These are phyloP conservation scores for Alloplasta piceator DNA, from an alignment of 2,888 invertebrate genomes.

Conservation along the genomic window DNA sequence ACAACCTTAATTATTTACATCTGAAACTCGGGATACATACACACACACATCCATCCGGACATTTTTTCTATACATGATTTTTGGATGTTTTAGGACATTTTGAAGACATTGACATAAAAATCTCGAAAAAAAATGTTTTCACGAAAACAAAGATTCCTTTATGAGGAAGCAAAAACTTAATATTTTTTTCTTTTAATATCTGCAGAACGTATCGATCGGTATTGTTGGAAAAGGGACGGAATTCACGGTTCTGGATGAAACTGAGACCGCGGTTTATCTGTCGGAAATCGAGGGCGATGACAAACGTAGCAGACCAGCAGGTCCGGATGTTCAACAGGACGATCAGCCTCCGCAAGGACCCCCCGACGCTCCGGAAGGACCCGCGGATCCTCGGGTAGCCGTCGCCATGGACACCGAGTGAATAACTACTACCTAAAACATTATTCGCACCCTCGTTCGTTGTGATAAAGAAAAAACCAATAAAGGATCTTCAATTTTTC, in stretches of 20 bases:
- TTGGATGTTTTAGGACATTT: no score
- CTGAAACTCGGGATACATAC: no score
- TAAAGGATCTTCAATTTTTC: slow-evolving; percentile 39
- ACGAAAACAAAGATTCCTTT: no score
- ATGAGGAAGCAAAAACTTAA: neutral
- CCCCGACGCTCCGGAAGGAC: slow-evolving; percentile 81
- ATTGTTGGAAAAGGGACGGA: slow-evolving; percentile 94
- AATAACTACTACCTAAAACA: slow-evolving; percentile 68
- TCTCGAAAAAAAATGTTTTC: no score
- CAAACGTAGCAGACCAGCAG: slow-evolving; percentile 80
- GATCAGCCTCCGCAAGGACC: slow-evolving; percentile 80
- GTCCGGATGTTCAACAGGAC: slow-evolving; percentile 77
- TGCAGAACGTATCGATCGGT: slow-evolving; percentile 95
- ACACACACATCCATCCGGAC: neutral
- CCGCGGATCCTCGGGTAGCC: slow-evolving; percentile 83
- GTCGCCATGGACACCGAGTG: slow-evolving; percentile 84
- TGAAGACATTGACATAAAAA: no score
- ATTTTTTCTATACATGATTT: no score
- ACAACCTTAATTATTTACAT: no score
- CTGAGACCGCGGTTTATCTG: slow-evolving; percentile 87
- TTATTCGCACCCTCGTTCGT: slow-evolving; percentile 45
- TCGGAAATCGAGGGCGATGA: slow-evolving; percentile 86
- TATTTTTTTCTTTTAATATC: slow-evolving; percentile 47
- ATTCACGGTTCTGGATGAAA: slow-evolving; percentile 92
- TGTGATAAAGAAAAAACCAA: slow-evolving; percentile 48